Evolutionary conservation across 2,797 vertebrate genomes (phyloP).

Genomic region (Lacerta agilis): DNA sequence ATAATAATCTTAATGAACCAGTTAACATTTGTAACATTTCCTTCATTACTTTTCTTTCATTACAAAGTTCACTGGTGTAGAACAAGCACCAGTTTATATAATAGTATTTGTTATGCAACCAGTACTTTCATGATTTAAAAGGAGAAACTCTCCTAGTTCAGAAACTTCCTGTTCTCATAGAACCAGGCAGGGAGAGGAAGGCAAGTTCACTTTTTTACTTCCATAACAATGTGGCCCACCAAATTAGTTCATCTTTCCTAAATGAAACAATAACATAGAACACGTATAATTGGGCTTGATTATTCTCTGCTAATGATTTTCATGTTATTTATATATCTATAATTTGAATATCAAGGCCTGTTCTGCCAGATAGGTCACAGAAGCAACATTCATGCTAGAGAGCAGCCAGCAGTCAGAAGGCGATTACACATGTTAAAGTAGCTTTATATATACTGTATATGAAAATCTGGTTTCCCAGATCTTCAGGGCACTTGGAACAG

Average conservation of each 20-base stretch:
- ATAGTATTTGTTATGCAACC: no score
- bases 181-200: background rate
- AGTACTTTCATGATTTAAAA: no score
- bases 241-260: slow-evolving; percentile 20
- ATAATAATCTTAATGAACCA: background rate
- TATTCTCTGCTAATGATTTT: slow-evolving; percentile 62
- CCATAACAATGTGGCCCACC: background rate
- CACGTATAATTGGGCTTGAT: background rate
- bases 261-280: background rate
- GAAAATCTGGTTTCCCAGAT: background rate
- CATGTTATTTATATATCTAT: slow-evolving; percentile 7
- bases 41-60: background rate
- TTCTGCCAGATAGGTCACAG: background rate
- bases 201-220: no score
- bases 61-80: no score
- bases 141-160: no score
- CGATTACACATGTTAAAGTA: accelerated
- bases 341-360: slow-evolving; percentile 34
- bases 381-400: background rate
- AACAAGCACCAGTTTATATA: no score
- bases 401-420: background rate
- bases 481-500: background rate
- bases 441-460: background rate
- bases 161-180: background rate
- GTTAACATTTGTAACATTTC: background rate